Base-by-base conservation (phyloP, 2,797 vertebrate genomes). In the Channa striata region DNA sequence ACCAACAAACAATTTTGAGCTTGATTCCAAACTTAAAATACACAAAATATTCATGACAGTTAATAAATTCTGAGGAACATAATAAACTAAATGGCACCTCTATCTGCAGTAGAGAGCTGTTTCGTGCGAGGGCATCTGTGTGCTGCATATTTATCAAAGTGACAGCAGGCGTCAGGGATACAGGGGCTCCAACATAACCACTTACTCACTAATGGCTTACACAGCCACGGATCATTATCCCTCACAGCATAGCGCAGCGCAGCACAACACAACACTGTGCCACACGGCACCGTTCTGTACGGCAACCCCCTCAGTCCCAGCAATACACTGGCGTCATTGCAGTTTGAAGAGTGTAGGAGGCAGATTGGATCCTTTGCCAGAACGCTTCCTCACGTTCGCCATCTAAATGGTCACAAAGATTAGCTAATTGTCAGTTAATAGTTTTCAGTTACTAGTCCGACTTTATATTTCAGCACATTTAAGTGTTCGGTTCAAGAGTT, bases 201-300 rank as follows among this genome's bases (percentile, higher is more conserved):
- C 88, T 90, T 89, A 88, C 78, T 86, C 92, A 90, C 89, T 94
- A 92, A 94, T 92, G 88, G 88, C 88, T 88, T 88, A 91, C 88
- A 91, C 74, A 88, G 85, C 76, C 83, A 93, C 63, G 93, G 89
- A 92, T 94, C 93, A 93, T 94, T 93, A 93, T 92, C 86, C 84
- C 81, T 84, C 75, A 72, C 87, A 90, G 85, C 89, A 83, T 49
- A 69, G 51, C 68, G 54, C 72, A 59, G 61, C 80, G 64, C 83
- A 79, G n/a, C 78, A 59, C 57, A 59, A 63, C 77, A 78, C 80
- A 68, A 51, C 74, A 52, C 59, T 13, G 67, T 50, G 6, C 82
- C 6, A 62, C 81, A 63, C 44, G 74, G 73, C 68, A 52, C 51
- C 69, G 51, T 13, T 47, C 78, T 63, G 72, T 77, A 83, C 57